Base-by-base conservation (phyloP, 1,140 invertebrate genomes). In the Diploscapter pachys region DNA sequence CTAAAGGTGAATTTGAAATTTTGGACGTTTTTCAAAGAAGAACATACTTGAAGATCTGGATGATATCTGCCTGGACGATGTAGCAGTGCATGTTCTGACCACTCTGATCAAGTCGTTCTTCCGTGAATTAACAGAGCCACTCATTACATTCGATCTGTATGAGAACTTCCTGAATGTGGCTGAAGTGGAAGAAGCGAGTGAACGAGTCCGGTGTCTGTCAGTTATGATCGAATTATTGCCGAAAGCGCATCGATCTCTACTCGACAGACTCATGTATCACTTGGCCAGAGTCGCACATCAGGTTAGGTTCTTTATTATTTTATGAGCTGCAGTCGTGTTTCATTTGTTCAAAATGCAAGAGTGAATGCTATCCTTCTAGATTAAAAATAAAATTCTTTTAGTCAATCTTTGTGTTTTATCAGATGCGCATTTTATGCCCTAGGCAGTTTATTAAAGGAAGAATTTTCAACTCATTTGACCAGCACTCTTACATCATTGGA, bases 221-320 rank as follows among this genome's bases (percentile, higher is more conserved):
- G 90, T 91, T 49, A 92, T 95, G 79, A 87, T 97, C 72, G 93
- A 93, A 80, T 93, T 94, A 86, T 86, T 98, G 63, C 94, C 94
- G 2, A 91, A 92, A 83, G 88, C 91, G 0, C 95, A 97, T 87
- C 93, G 92, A 85, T 92, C 94, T 86, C 88, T 97, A 56, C 91
- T 96, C 88, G 94, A 96, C 86, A 89, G 95, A 77, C 86, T 98
- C 62, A 92, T 96, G 82, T 96, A 96, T 82, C 95, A 98, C 87
- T 87, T 98, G 78, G 93, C 94, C 2, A 89, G 92, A 88, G 90
- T 86, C 72, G 80, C 79, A 13, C 79, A 81, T 63, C 80, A 82
- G 31, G 31, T 31, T 31, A 31, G 31, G 0, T 31, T 31, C 31
- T 31, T 31, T 31, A 31, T 31, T 31, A 31, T 31, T 31, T 31